phyloP scores from a whole-genome alignment of 92 coral and sea anemone species.

The Chrysogorgia sp. region DNA sequence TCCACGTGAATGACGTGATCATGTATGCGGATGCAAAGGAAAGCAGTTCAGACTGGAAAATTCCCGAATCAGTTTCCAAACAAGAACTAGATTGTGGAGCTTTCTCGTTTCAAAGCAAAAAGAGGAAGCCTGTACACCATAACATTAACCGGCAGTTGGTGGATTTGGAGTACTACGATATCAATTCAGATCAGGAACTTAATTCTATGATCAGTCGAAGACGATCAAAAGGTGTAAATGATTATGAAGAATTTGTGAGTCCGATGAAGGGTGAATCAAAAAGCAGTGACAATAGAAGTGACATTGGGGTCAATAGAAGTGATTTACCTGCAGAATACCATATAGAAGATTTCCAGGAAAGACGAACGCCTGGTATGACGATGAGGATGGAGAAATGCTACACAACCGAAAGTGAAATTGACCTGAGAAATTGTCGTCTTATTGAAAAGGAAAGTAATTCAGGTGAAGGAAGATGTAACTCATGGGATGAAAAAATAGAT shows the following conservation, averaged over 20 bases:
- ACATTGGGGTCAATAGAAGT: background rate
- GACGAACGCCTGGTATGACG: background rate
- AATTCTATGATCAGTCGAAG: conserved; percentile 10
- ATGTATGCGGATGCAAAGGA: background rate
- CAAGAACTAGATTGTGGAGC: background rate
- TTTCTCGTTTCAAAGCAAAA: background rate
- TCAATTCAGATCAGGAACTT: conserved; percentile 24
- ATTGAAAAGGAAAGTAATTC: background rate
- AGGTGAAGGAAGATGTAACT: background rate
- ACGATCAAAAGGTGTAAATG: conserved; percentile 30
- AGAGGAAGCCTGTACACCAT: background rate
- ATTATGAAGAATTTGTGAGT: background rate
- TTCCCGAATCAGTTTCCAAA: background rate
- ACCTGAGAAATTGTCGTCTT: no score
- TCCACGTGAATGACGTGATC: no score
- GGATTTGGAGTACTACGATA: conserved; percentile 28
- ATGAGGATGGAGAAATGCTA: no score
- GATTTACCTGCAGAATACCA: no score
- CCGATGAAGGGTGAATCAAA: background rate
- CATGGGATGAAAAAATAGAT: background rate
- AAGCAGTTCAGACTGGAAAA: background rate
- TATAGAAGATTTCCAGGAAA: background rate
- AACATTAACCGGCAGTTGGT: background rate
- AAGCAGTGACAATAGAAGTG: background rate
- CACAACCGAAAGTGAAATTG: no score